Percentiles rank a stretch among this genome's conserved stretches.
These are phyloP conservation scores for Etheostoma nigrum DNA, from an alignment of 2,797 vertebrate genomes.

Conservation along the genomic window DNA sequence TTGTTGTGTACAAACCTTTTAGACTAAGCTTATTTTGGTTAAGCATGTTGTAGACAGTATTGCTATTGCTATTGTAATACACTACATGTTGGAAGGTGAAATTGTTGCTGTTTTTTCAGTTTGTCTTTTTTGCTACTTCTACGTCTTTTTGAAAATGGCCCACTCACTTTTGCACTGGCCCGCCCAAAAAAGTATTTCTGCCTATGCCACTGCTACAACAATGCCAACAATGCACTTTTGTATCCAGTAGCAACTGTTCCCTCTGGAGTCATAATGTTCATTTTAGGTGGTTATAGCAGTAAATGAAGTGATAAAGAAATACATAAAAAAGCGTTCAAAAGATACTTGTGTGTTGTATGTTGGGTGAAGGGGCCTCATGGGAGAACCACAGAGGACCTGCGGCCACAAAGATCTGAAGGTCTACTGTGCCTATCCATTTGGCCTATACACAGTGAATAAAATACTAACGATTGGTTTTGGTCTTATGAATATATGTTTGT, in stretches of 20 bases:
- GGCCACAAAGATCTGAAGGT: not conserved
- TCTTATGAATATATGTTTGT: not conserved
- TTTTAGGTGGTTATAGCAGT: slow-evolving; percentile 27
- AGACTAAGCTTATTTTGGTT: too few species aligned
- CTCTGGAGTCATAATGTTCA: slow-evolving; percentile 32
- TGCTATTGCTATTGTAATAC: too few species aligned
- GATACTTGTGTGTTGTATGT: slow-evolving; percentile 11
- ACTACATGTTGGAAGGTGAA: too few species aligned
- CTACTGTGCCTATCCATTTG: not conserved
- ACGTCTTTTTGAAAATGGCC: too few species aligned
- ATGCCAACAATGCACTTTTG: slow-evolving; percentile 2
- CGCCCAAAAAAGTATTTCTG: too few species aligned
- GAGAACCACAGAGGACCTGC: not conserved
- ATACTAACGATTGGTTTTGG: not conserved
- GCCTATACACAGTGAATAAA: not conserved
- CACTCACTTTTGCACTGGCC: too few species aligned
- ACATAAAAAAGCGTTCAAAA: slow-evolving; percentile 13
- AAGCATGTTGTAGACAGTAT: too few species aligned
- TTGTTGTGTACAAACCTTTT: too few species aligned
- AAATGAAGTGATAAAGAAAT: slow-evolving; percentile 12
- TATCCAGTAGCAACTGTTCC: slow-evolving; percentile 23
- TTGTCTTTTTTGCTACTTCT: too few species aligned
- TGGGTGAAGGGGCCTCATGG: not conserved
- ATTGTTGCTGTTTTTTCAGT: too few species aligned
- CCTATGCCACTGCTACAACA: not conserved